A percentile compares a stretch with the other conserved stretches of the same genome.
Conservation (phyloP, 2,888 invertebrate genomes). For the Dermolepida albohirtum region DNA sequence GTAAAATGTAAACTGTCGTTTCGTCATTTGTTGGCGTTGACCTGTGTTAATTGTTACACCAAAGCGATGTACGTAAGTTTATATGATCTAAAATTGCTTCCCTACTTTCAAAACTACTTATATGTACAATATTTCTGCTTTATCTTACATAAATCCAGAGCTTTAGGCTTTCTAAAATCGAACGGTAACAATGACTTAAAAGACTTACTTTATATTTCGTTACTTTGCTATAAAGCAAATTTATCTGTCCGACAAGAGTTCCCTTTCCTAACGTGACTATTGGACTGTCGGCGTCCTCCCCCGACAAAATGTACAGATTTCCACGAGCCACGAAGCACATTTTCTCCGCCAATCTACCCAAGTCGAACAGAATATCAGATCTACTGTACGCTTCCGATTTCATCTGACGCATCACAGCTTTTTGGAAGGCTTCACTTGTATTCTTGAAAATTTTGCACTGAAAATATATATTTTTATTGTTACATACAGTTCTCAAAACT, state of each 20-base stretch:
- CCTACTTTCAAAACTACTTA: too few relatives aligned
- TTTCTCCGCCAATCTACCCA: constrained; percentile 29
- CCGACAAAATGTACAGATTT: constrained; percentile 50
- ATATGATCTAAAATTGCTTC: too few relatives aligned
- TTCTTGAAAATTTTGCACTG: constrained; percentile 30
- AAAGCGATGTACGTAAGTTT: too few relatives aligned
- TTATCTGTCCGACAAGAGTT: constrained; percentile 48
- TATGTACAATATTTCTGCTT: too few relatives aligned
- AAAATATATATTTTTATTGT: neutral
- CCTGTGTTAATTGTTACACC: too few relatives aligned
- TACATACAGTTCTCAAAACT: neutral
- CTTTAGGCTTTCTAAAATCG: too few relatives aligned
- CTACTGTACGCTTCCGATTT: constrained; percentile 31
- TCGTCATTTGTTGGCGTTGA: too few relatives aligned
- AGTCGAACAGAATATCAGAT: constrained; percentile 36
- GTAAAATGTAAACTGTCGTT: too few relatives aligned
- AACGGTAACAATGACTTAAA: too few relatives aligned
- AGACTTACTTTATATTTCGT: constrained; percentile 47
- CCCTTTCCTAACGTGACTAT: constrained; percentile 51
- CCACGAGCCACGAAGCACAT: constrained; percentile 51
- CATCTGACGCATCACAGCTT: constrained; percentile 31
- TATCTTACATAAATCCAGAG: too few relatives aligned
- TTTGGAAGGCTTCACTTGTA: constrained; percentile 34
- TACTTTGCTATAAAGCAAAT: constrained; percentile 43
- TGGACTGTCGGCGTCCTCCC: constrained; percentile 51